phyloP scores from a whole-genome alignment of 2,888 invertebrate species.

The Branchipolynoe longqiensis region DNA sequence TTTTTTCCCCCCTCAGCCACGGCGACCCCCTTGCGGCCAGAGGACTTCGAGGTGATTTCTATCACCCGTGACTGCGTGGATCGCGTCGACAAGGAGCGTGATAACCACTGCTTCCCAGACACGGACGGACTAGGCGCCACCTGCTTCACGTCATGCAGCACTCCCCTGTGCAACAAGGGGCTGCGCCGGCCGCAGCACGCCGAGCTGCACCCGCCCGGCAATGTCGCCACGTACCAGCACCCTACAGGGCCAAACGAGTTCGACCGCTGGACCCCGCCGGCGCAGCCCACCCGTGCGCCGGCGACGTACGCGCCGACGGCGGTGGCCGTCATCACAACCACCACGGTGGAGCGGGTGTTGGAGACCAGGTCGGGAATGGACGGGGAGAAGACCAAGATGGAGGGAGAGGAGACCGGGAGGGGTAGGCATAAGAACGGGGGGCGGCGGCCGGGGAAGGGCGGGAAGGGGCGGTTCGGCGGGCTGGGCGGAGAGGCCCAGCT shows the following conservation, averaged over 20 bases:
- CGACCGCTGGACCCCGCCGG: conserved; percentile 7
- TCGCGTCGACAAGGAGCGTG: not conserved
- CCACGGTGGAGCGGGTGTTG: too few relatives aligned
- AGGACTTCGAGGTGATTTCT: conserved; percentile 22
- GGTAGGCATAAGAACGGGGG: too few relatives aligned
- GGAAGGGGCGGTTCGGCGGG: too few relatives aligned
- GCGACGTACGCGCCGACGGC: too few relatives aligned
- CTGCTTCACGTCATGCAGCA: conserved; percentile 27
- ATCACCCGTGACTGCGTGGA: conserved; percentile 45
- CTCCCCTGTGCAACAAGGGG: not conserved
- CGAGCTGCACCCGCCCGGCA: not conserved
- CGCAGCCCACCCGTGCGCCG: not conserved
- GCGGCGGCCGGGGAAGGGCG: too few relatives aligned
- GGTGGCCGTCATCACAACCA: too few relatives aligned
- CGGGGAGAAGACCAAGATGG: too few relatives aligned
- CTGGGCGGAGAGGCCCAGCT: too few relatives aligned
- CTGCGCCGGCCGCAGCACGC: not conserved
- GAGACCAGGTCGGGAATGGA: too few relatives aligned
- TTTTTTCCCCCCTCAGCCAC: too few relatives aligned
- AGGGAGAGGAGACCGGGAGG: too few relatives aligned
- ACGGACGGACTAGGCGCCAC: conserved; percentile 15
- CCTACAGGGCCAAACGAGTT: conserved; percentile 39
- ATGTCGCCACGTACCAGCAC: not conserved
- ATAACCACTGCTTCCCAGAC: conserved; percentile 21
- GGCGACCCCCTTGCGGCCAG: conserved; percentile 11